Evolutionary conservation across 2,888 invertebrate genomes (phyloP), one percentile per base, ranked within the genome.

Genomic region (Standfussiana lucernea): DNA sequence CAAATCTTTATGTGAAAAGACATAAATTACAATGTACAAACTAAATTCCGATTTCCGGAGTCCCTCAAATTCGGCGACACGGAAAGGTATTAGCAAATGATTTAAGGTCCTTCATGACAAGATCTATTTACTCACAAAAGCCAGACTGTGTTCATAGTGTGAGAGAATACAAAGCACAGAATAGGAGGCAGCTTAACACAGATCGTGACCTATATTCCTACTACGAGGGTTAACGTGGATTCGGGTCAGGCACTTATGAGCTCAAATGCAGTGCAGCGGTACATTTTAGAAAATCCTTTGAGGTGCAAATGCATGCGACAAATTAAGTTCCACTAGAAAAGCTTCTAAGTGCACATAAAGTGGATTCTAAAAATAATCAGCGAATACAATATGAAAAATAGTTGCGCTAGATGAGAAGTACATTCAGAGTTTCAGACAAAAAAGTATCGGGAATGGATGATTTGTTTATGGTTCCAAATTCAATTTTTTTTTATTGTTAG

Each of bases 201-300:
- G 80, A 86, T 89, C 88, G 81, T 90, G 92, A 91, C 93, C 93
- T 83, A 92, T 79, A 89, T 92, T 85, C 82, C 68, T 76, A 77
- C 82, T 88, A 89, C 86, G 85, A 89, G 84, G 82, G 89, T 85
- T 61, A 75, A 75, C 53, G 79, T 77, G 84, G 89, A 86, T 88
- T 83, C 74, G 81, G 89, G 89, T 85, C 86, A 82, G 78, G 83
- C 79, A 86, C 86, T 86, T 82, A 71, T 62, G 72, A 85, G 61
- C 74, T 79, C 68, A 84, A 90, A 86, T 83, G 83, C 84, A 79
- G 78, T 83, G 83, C 84, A 79, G 78, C 69, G 67, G 66, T 72
- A 67, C 42, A 50, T 61, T 70, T 65, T 64, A 70, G 69, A 75
- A 80, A 80, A 81, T 83, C 80, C 78, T 81, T 80, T 88, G 78